phyloP scores from a whole-genome alignment of 1,140 invertebrate species.

The Elymnias hypermnestra region DNA sequence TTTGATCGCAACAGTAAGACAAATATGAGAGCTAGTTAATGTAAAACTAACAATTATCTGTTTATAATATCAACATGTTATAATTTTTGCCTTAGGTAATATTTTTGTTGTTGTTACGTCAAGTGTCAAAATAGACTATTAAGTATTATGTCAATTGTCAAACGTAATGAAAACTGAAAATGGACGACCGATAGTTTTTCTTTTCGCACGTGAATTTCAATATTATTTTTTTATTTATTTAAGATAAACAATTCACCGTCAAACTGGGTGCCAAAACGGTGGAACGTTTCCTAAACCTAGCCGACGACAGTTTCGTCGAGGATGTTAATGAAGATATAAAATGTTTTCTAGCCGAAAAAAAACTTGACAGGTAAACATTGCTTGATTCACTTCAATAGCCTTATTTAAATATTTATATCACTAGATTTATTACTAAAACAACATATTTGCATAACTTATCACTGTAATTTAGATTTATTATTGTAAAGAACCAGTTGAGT shows the following conservation, averaged over 20 bases:
- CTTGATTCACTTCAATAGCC: slow-evolving; percentile 7
- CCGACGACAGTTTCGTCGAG: slow-evolving; percentile 67
- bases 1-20: too few relatives aligned
- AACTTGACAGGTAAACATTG: slow-evolving; percentile 72
- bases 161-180: slow-evolving; percentile 52
- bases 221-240: slow-evolving; percentile 48
- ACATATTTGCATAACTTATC: not conserved
- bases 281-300: slow-evolving; percentile 64
- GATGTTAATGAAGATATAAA: slow-evolving; percentile 72
- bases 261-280: slow-evolving; percentile 75
- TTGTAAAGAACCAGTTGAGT: slow-evolving; percentile 7
- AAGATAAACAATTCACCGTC: slow-evolving; percentile 40
- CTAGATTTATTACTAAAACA: not conserved
- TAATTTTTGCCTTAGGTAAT: too few relatives aligned
- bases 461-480: slow-evolving; percentile 2
- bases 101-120: too few relatives aligned
- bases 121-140: too few relatives aligned
- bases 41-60: too few relatives aligned
- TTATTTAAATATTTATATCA: not conserved
- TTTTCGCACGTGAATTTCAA: slow-evolving; percentile 49
- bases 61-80: too few relatives aligned
- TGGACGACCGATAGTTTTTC: slow-evolving; percentile 57
- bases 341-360: slow-evolving; percentile 67
- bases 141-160: slow-evolving; percentile 5
- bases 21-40: too few relatives aligned